Evolutionary conservation across 2,797 vertebrate genomes (phyloP), one percentile per base, ranked within the genome.

Genomic region (Catostomus latipinnis): DNA sequence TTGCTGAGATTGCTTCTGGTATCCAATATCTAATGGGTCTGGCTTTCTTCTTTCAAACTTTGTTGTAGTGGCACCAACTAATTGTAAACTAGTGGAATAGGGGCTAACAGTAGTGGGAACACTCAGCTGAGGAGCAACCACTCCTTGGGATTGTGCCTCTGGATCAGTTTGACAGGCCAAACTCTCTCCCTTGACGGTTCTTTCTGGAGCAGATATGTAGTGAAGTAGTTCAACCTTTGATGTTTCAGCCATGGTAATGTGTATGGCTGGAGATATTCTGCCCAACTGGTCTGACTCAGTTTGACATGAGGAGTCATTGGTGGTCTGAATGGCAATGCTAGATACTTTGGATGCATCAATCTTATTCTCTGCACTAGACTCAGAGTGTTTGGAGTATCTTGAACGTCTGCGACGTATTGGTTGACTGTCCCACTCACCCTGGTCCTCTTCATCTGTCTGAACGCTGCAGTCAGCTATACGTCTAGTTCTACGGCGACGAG

Each of bases 161-260:
- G 95, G 96, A 86, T 99, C 98, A 0, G 98, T 99, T 92, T 99
- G 98, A 89, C 98, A 99, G 71, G 96, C 98, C 77, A 99, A 91
- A 89, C 98, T 99, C 88, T 99, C 98, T 1, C 98, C 98, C 48
- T 93, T 96, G 76, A 95, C 94, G 0, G 97, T 99, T 87, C 98
- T 97, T 90, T 99, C 98, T 0, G 98, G 97, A 0, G 97, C 97
- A 0, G 98, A 99, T 85, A 99, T 99, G 84, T 99, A 99, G 90
- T 96, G 96, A 71, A 99, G 83, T 0, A 99, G 95, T 89, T 99
- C 96, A 85, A 98, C 96, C 66, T 95, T 97, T 77, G 97, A 96
- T 80, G 91, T 93, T 80, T 99, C 98, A 0, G 96, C 94, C 83
- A 95, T 95, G 5, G 96, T 98, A 83, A 99, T 97, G 87, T 97